Evolutionary conservation across 2,797 vertebrate species (phyloP).

Genomic region (Moxostoma hubbsi): DNA sequence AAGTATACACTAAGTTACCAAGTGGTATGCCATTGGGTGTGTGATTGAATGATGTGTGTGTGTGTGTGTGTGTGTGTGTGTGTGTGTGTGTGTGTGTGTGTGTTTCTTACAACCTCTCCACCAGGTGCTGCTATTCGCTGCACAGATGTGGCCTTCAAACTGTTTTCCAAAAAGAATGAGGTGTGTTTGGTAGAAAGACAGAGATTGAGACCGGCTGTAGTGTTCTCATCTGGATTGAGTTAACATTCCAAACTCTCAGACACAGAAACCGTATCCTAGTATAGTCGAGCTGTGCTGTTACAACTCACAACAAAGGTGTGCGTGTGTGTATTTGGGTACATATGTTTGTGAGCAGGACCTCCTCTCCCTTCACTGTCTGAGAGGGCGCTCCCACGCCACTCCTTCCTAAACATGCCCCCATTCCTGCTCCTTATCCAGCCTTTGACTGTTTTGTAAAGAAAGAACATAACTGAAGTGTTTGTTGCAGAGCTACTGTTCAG

Average conservation of each 20-base stretch:
- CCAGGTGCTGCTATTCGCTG: conserved; percentile 65
- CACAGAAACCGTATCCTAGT: conserved; percentile 48
- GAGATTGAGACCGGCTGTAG: conserved; percentile 25
- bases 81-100: conserved; percentile 8
- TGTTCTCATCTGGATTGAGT: conserved; percentile 73
- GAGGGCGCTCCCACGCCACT: too few species aligned
- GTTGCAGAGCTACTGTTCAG: too few species aligned
- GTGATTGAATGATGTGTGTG: conserved; percentile 5
- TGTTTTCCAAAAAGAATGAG: conserved; percentile 9
- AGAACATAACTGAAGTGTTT: too few species aligned
- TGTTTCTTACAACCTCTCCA: conserved; percentile 54
- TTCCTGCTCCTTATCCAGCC: too few species aligned
- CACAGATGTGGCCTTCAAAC: conserved; percentile 34
- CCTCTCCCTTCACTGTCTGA: too few species aligned
- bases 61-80: conserved; percentile 24
- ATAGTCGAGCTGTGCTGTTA: conserved; percentile 39
- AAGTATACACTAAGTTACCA: neutral
- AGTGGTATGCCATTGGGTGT: neutral
- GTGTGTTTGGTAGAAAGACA: conserved; percentile 27
- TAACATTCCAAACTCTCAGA: conserved; percentile 73
- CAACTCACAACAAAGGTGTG: conserved; percentile 21
- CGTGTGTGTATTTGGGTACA: conserved; percentile 9
- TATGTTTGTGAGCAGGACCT: neutral
- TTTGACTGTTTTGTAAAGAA: too few species aligned
- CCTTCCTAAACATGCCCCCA: too few species aligned